These are phyloP conservation scores for Poeciliopsis turrubarensis DNA, from an alignment of 2,113 vertebrate species.

Conservation along the genomic window DNA sequence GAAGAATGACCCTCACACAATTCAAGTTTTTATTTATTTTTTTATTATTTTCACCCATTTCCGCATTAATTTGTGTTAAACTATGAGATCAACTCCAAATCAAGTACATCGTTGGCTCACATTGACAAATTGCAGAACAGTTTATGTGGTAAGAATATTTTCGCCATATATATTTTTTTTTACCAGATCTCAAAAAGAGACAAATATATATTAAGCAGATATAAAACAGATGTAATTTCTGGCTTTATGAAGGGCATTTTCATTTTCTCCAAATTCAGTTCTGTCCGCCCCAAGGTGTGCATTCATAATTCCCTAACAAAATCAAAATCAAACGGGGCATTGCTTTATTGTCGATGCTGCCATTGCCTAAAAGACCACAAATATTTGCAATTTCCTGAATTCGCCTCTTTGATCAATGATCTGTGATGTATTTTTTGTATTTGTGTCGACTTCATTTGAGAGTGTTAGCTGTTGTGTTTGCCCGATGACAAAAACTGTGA, in stretches of 20 bases:
- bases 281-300: slow-evolving; percentile 20
- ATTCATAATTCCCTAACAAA: slow-evolving; percentile 46
- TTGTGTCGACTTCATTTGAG: slow-evolving; percentile 21
- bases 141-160: neutral
- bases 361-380: slow-evolving; percentile 54
- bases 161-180: neutral
- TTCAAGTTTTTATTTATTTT: neutral
- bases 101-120: neutral
- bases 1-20: neutral
- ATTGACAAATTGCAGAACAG: neutral
- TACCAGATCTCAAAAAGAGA: slow-evolving; percentile 13
- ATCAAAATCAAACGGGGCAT: slow-evolving; percentile 44
- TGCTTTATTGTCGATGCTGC: slow-evolving; percentile 46
- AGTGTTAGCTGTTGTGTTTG: slow-evolving; percentile 49
- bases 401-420: slow-evolving; percentile 67
- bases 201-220: slow-evolving; percentile 5
- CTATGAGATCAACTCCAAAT: neutral
- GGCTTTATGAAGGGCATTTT: slow-evolving; percentile 8
- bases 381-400: slow-evolving; percentile 66
- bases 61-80: neutral
- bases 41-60: neutral
- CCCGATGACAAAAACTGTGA: slow-evolving; percentile 68
- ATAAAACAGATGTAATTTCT: slow-evolving; percentile 25
- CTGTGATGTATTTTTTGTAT: slow-evolving; percentile 24
- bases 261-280: slow-evolving; percentile 30